phyloP scores from a whole-genome alignment of 2,797 vertebrate genomes.

The Lagodon rhomboides region DNA sequence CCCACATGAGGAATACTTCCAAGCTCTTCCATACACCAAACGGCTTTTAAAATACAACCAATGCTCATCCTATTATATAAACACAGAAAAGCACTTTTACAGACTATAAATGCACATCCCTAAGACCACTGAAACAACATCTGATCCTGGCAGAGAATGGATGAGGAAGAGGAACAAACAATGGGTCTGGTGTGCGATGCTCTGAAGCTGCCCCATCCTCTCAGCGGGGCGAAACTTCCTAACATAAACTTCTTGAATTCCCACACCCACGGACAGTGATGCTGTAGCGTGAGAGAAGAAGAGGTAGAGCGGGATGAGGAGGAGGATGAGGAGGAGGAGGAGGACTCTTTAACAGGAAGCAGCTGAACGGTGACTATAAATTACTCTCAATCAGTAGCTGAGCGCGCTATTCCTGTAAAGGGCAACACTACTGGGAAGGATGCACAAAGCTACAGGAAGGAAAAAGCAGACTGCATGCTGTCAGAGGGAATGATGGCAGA shows the following conservation, averaged over 20 bases:
- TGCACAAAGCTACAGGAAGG: slow-evolving; percentile 56
- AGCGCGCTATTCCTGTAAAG: slow-evolving; percentile 72
- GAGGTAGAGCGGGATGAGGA: slow-evolving; percentile 17
- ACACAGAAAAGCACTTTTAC: slow-evolving; percentile 35
- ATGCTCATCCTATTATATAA: slow-evolving; percentile 15
- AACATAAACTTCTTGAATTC: slow-evolving; percentile 57
- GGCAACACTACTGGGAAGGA: slow-evolving; percentile 70
- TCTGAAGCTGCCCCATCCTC: slow-evolving; percentile 33
- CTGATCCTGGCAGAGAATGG: slow-evolving; percentile 13
- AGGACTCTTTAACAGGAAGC: slow-evolving; percentile 67
- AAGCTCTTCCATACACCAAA: slow-evolving; percentile 26
- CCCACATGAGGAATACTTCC: slow-evolving; percentile 10
- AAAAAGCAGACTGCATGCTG: slow-evolving; percentile 53
- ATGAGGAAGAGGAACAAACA: slow-evolving; percentile 51
- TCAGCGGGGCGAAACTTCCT: slow-evolving; percentile 46
- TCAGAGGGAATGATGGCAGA: slow-evolving; percentile 61
- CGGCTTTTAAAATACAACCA: slow-evolving; percentile 35
- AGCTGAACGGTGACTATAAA: slow-evolving; percentile 72
- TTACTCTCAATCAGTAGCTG: slow-evolving; percentile 57
- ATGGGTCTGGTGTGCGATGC: slow-evolving; percentile 28
- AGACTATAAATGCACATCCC: slow-evolving; percentile 29
- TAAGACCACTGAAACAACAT: slow-evolving; percentile 41
- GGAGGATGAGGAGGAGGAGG: slow-evolving; percentile 29
- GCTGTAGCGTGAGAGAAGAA: slow-evolving; percentile 39
- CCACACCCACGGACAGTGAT: slow-evolving; percentile 61